Evolutionary conservation across 2,797 vertebrate genomes (phyloP), one percentile per base, ranked within the genome.

Genomic region (Erithacus rubecula): DNA sequence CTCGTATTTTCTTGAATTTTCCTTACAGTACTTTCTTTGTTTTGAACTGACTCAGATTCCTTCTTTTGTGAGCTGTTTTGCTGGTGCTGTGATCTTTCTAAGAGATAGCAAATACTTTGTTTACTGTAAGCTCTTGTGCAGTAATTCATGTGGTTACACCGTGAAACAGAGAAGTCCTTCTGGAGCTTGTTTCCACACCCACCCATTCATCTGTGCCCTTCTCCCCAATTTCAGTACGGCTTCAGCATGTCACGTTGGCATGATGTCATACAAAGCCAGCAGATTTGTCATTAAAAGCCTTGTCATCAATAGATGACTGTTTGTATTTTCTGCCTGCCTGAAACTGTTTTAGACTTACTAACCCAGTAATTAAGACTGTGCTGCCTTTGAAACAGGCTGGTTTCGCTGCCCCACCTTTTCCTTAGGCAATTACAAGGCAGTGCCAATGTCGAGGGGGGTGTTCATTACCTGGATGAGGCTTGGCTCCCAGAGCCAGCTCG

Each of bases 91-190:
- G 93, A 95, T 95, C 90, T 95, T 94, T 82, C 65, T 87, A 58
- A 94, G 94, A 94, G 95, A 96, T 96, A 92, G 85, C 94, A 89
- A 93, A 89, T 72, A 84, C 83, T 94, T 94, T 97, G 95, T 97
- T 97, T 97, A 96, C 94, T 88, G 91, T 96, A 94, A 95, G 85
- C 89, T 96, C 71, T 94, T 93, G 83, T 70, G 90, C 83, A 77
- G 95, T 90, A 81, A 96, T 97, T 97, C 94, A 96, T 97, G 90
- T 95, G 95, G 93, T 96, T 96, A 92, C 64, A 32, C 75, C 9
- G 5, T 94, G 94, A 95, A 93, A 90, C 86, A 82, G 95, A 94
- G 94, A 91, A 96, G 77, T 76, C 94, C 58, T 96, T 94, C 77
- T 94, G 88, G 80, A 92, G 90, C 88, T 89, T 6, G 11, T 96